These are phyloP conservation scores for Volucella inflata DNA, from an alignment of 2,888 invertebrate species.

Conservation along the genomic window DNA sequence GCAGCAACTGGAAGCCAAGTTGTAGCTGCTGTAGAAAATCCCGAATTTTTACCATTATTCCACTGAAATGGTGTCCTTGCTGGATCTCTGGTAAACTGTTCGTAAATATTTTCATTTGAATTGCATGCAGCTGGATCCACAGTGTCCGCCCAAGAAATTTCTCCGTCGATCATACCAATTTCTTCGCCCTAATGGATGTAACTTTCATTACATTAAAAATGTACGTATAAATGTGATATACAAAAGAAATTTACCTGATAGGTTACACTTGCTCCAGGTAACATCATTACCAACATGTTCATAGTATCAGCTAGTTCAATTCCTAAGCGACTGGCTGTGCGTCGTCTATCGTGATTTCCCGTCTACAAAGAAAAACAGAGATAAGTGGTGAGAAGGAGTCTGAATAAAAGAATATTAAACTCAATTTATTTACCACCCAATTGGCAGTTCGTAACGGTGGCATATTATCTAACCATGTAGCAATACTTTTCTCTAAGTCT, in stretches of 20 bases:
- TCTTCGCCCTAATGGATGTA: conserved; percentile 82
- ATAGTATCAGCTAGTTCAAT: conserved; percentile 89
- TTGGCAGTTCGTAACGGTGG: conserved; percentile 85
- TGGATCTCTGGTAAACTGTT: conserved; percentile 86
- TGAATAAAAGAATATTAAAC: background rate
- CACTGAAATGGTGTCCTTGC: conserved; percentile 86
- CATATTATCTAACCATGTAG: conserved; percentile 85
- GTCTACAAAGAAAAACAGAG: conserved; percentile 82
- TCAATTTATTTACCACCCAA: conserved; percentile 88
- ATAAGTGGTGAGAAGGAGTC: background rate
- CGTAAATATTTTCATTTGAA: conserved; percentile 85
- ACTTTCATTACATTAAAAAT: background rate
- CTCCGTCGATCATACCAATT: conserved; percentile 80
- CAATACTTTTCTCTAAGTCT: conserved; percentile 84
- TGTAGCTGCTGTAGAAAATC: conserved; percentile 80
- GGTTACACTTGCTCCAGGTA: conserved; percentile 86
- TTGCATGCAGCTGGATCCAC: conserved; percentile 84
- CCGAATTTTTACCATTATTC: conserved; percentile 82
- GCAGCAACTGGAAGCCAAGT: conserved; percentile 84
- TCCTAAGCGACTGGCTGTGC: conserved; percentile 87
- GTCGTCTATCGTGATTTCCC: conserved; percentile 88
- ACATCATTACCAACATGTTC: conserved; percentile 87
- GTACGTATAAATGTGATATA: background rate
- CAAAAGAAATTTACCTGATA: conserved; percentile 84
- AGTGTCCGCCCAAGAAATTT: conserved; percentile 85